Conservation (phyloP, 2,113 vertebrate genomes). For the Pholis gunnellus region DNA sequence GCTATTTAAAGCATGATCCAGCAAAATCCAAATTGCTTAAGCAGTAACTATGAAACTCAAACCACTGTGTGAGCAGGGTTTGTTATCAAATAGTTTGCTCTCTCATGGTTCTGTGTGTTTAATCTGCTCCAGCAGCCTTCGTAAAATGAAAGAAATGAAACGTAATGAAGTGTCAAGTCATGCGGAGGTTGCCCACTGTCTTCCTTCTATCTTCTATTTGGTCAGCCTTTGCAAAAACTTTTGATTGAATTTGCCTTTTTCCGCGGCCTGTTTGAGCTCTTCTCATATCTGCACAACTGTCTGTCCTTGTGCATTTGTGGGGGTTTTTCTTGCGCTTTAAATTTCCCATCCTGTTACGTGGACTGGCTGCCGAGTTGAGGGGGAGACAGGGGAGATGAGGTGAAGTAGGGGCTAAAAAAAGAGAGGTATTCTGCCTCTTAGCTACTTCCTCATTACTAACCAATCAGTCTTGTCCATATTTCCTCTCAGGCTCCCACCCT, state of each 20-base stretch:
- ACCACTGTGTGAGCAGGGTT: not conserved
- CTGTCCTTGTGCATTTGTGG: not conserved
- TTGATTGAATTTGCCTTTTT: slow-evolving; percentile 6
- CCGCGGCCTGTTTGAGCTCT: not conserved
- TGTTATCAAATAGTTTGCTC: slow-evolving; percentile 11
- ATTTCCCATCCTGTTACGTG: not conserved
- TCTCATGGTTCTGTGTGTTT: slow-evolving; percentile 8
- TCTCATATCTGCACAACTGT: not conserved
- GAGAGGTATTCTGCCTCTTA: not conserved
- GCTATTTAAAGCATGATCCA: not conserved
- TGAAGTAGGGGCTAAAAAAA: not conserved
- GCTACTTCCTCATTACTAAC: slow-evolving; percentile 13
- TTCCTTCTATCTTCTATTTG: not conserved
- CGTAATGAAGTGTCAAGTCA: slow-evolving; percentile 7
- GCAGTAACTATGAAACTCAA: not conserved
- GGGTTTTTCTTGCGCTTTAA: not conserved
- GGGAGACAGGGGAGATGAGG: not conserved
- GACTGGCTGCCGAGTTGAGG: not conserved
- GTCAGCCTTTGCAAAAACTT: not conserved
- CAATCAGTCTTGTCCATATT: not conserved
- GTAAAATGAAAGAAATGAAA: slow-evolving; percentile 8
- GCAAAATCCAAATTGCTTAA: not conserved
- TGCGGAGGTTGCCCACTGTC: not conserved
- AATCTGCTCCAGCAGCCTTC: slow-evolving; percentile 2
- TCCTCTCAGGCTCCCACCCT: not conserved